Conservation (phyloP, 2,888 invertebrate species). For the Zygaena filipendulae region DNA sequence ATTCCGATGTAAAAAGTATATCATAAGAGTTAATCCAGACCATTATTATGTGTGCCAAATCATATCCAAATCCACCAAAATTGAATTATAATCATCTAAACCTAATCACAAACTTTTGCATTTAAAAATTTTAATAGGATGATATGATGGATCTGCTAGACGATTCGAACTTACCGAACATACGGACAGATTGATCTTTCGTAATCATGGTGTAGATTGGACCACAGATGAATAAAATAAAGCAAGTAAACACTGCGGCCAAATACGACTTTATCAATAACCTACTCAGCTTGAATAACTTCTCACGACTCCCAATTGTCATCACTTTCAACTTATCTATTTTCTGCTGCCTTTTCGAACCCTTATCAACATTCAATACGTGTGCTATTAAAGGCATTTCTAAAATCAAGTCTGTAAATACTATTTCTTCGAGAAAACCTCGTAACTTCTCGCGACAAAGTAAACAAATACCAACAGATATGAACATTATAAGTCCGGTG, state of each 20-base stretch:
- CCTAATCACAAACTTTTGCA: neutral
- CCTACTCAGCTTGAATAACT: constrained; percentile 31
- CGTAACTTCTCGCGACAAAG: constrained; percentile 36
- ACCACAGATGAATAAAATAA: constrained; percentile 38
- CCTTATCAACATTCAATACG: constrained; percentile 20
- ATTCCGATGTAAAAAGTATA: too few species aligned
- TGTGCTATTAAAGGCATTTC: constrained; percentile 38
- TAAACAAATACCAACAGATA: constrained; percentile 38
- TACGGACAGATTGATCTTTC: constrained; percentile 33
- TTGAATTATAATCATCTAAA: constrained; percentile 8
- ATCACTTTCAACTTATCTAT: constrained; percentile 31
- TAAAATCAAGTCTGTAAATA: constrained; percentile 32
- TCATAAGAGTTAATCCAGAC: too few species aligned
- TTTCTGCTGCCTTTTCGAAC: too few species aligned
- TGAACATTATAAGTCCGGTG: constrained; percentile 47
- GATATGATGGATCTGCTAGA: too few species aligned
- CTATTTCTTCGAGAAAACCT: constrained; percentile 38
- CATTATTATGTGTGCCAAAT: too few species aligned
- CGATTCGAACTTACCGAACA: constrained; percentile 43
- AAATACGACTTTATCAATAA: constrained; percentile 36
- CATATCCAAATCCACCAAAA: too few species aligned
- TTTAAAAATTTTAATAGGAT: constrained; percentile 1
- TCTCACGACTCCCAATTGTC: constrained; percentile 31
- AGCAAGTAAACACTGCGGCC: constrained; percentile 30
- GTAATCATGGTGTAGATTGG: constrained; percentile 39